Evolutionary conservation across 2,113 vertebrate species (phyloP).

Genomic region (Proteles cristata): DNA sequence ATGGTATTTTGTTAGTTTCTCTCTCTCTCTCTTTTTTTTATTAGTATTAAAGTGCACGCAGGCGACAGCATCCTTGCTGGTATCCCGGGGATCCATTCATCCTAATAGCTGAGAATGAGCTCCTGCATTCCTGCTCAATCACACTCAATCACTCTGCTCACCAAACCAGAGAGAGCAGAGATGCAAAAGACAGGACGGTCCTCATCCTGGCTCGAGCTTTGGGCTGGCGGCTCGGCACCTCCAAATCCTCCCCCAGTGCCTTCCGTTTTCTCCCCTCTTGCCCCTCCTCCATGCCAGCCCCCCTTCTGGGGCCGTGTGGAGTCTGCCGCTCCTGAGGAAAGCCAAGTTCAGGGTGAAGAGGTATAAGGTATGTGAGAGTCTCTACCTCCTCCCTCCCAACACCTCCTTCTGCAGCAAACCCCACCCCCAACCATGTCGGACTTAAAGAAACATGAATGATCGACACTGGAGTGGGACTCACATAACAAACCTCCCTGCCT

Average conservation of each 20-base stretch:
- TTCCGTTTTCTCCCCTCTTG: rapidly evolving
- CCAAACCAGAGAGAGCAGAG: constrained; percentile 15
- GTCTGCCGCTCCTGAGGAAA: background rate
- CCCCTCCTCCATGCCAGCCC: background rate
- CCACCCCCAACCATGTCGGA: too few species aligned
- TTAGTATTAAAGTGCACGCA: background rate
- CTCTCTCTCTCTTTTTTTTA: background rate
- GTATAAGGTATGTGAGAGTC: background rate
- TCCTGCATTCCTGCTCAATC: background rate
- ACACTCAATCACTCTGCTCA: constrained; percentile 12
- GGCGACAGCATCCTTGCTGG: background rate
- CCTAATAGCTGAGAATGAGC: background rate
- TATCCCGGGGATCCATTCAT: constrained; percentile 7
- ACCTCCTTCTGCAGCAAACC: background rate
- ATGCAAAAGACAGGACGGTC: rapidly evolving
- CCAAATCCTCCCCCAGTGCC: background rate
- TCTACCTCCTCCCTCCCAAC: background rate
- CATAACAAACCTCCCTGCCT: constrained; percentile 14
- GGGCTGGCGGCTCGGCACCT: background rate
- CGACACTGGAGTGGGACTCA: background rate
- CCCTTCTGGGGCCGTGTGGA: background rate
- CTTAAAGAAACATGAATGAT: background rate
- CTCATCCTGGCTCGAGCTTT: rapidly evolving
- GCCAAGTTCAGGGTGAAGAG: background rate
- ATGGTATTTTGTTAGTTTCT: constrained; percentile 54